phyloP scores from a whole-genome alignment of 2,888 invertebrate genomes.

The Timema cristinae region DNA sequence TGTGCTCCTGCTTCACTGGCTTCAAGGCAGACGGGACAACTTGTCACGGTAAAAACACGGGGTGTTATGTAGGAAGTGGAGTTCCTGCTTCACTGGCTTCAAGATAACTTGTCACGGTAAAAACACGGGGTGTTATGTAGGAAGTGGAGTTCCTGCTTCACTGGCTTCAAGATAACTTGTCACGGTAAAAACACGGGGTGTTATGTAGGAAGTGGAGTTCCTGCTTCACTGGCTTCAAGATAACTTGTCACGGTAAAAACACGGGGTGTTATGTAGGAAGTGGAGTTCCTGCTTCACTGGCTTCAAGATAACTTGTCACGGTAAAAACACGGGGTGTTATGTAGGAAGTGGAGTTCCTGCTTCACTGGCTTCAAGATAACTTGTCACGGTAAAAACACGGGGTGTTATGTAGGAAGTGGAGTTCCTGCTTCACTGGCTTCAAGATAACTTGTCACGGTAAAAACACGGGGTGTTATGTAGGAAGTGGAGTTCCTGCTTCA shows the following conservation, averaged over 20 bases:
- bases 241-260: constrained; percentile 21
- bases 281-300: constrained; percentile 26
- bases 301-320: constrained; percentile 21
- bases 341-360: constrained; percentile 35
- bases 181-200: constrained; percentile 10
- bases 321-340: background rate
- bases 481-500: constrained; percentile 34
- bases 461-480: constrained; percentile 20
- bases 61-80: background rate
- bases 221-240: constrained; percentile 26
- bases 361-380: constrained; percentile 24
- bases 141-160: constrained; percentile 34
- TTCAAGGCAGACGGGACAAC: constrained; percentile 18
- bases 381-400: constrained; percentile 20
- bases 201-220: constrained; percentile 34
- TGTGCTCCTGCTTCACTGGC: constrained; percentile 28
- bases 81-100: constrained; percentile 29
- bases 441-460: constrained; percentile 21
- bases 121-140: constrained; percentile 20
- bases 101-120: constrained; percentile 21
- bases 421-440: constrained; percentile 27
- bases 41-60: constrained; percentile 20
- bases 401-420: constrained; percentile 33
- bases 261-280: constrained; percentile 32
- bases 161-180: constrained; percentile 24